phyloP scores from a whole-genome alignment of 1,140 invertebrate genomes.

The Microplitis mediator region DNA sequence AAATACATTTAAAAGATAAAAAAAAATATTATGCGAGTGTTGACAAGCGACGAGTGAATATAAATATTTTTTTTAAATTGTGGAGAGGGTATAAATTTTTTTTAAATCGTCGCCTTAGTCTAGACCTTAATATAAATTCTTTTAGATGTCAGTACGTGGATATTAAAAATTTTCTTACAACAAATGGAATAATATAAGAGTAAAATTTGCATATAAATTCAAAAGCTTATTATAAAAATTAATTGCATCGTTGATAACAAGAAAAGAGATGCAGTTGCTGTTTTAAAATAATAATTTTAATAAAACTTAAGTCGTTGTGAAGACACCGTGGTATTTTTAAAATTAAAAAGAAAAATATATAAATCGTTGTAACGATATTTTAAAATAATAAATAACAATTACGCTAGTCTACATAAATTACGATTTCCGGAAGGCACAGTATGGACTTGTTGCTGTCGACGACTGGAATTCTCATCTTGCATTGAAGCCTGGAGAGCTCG shows the following conservation, averaged over 20 bases:
- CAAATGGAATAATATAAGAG: no score
- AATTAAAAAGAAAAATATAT: no score
- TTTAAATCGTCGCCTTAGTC: no score
- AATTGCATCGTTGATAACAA: no score
- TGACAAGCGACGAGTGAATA: no score
- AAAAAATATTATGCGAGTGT: not conserved
- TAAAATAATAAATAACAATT: constrained; percentile 28
- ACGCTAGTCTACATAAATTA: constrained; percentile 63
- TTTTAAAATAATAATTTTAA: not conserved
- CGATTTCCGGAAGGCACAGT: constrained; percentile 36
- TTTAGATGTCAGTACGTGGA: no score
- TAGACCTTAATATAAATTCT: no score
- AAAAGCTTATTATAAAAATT: no score
- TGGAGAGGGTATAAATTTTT: no score
- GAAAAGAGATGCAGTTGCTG: not conserved
- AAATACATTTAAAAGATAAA: not conserved
- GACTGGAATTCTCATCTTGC: constrained; percentile 61
- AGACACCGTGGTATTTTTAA: constrained; percentile 2
- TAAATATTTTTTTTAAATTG: no score
- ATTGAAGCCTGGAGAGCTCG: constrained; percentile 80
- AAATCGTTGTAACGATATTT: not conserved
- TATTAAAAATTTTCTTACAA: no score
- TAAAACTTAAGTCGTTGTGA: not conserved
- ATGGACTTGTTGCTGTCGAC: constrained; percentile 43
- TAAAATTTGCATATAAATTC: no score